Conservation (phyloP, 1,140 invertebrate genomes). For the Trachelipus rathkii region DNA sequence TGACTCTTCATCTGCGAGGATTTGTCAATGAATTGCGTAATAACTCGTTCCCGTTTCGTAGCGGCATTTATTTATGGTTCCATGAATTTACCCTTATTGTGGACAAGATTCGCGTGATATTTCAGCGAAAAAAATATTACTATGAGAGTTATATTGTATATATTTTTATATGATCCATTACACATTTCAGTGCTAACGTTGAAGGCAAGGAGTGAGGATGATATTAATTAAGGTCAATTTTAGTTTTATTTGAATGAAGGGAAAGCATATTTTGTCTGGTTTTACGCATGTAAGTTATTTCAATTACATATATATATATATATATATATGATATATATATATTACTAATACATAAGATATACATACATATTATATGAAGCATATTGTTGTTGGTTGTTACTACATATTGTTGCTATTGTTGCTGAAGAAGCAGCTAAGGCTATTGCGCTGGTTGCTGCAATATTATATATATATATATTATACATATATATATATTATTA, state of each 20-base stretch:
- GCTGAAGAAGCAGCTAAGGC: no score
- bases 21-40: not conserved
- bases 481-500: no score
- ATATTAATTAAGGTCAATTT: not conserved
- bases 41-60: not conserved
- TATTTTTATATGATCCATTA: constrained; percentile 6
- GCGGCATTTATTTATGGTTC: not conserved
- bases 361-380: no score
- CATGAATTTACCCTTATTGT: not conserved
- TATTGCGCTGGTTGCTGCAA: no score
- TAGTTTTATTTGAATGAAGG: no score
- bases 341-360: no score
- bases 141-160: not conserved
- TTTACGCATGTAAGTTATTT: not conserved
- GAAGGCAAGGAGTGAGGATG: not conserved
- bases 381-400: no score
- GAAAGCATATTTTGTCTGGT: no score
- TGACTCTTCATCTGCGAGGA: not conserved
- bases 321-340: constrained; percentile 8
- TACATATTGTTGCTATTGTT: no score
- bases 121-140: not conserved
- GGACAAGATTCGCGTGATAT: constrained; percentile 1
- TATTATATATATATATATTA: no score
- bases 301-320: not conserved
- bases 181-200: not conserved